Percentiles rank a stretch among this genome's conserved stretches.
Conservation (phyloP, 2,888 invertebrate species). For the Dysmachus trigonus region DNA sequence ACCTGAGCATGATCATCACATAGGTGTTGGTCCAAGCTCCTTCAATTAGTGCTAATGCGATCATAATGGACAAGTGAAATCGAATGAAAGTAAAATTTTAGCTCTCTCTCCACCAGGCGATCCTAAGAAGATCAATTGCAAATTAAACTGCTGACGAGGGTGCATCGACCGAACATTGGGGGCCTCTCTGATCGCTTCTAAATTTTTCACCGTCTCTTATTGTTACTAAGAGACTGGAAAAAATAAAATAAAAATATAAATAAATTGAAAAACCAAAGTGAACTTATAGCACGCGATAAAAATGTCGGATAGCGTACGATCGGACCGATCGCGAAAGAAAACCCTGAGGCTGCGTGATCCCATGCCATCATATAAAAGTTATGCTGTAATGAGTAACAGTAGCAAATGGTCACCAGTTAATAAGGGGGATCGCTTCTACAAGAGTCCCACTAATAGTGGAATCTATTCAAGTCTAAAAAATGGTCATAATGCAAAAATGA, state of each 20-base stretch:
- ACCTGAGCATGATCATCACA: not conserved
- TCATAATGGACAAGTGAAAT: conserved; percentile 26
- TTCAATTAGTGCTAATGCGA: not conserved
- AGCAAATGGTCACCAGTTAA: conserved; percentile 8
- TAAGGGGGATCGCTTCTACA: conserved; percentile 46
- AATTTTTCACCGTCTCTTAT: not conserved
- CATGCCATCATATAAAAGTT: conserved; percentile 64
- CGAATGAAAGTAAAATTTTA: conserved; percentile 20
- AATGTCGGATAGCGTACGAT: conserved; percentile 59
- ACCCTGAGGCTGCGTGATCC: conserved; percentile 51
- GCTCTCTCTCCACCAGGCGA: conserved; percentile 9
- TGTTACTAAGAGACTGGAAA: not conserved
- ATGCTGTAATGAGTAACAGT: conserved; percentile 53
- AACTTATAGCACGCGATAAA: not conserved
- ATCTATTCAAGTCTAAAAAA: conserved; percentile 36
- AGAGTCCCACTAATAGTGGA: conserved; percentile 45
- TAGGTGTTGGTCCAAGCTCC: not conserved
- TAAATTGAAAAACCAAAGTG: not conserved
- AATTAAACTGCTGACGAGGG: not conserved
- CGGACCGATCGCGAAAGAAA: conserved; percentile 44
- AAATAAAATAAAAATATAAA: not conserved
- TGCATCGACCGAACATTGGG: not conserved
- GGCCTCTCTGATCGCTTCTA: not conserved
- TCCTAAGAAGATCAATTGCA: not conserved
- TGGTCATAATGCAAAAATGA: conserved; percentile 47